These are phyloP conservation scores for Zaprionus davidi DNA, from an alignment of 1,140 invertebrate genomes.

Conservation along the genomic window DNA sequence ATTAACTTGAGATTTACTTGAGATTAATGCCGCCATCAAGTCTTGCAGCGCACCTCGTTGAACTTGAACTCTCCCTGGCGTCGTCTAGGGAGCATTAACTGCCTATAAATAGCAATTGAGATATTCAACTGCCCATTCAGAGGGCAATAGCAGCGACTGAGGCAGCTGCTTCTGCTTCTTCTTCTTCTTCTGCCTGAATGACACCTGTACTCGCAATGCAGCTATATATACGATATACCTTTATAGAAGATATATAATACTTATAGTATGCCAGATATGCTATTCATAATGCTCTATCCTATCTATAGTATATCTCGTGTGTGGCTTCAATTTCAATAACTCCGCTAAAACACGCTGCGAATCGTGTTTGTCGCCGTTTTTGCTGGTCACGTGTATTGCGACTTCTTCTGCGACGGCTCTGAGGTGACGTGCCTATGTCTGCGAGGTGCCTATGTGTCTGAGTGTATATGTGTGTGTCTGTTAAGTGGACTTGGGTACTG, in stretches of 20 bases:
- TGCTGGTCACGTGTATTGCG: conserved; percentile 60
- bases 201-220: conserved; percentile 17
- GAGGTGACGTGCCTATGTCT: too few species aligned
- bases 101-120: conserved; percentile 32
- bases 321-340: not conserved
- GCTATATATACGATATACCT: not conserved
- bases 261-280: not conserved
- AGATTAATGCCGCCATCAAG: not conserved
- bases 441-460: too few species aligned
- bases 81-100: conserved; percentile 28
- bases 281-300: not conserved
- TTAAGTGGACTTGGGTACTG: conserved; percentile 36
- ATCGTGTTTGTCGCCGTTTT: conserved; percentile 17
- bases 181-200: conserved; percentile 24
- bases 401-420: not conserved
- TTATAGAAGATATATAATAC: not conserved
- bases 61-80: conserved; percentile 36
- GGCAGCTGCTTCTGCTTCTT: conserved; percentile 21
- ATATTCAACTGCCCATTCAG: conserved; percentile 2
- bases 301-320: not conserved
- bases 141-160: conserved; percentile 29
- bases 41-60: conserved; percentile 3
- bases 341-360: not conserved
- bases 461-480: conserved; percentile 28
- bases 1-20: conserved; percentile 17